Conservation (phyloP, 1,140 invertebrate species). For the Maniola jurtina region DNA sequence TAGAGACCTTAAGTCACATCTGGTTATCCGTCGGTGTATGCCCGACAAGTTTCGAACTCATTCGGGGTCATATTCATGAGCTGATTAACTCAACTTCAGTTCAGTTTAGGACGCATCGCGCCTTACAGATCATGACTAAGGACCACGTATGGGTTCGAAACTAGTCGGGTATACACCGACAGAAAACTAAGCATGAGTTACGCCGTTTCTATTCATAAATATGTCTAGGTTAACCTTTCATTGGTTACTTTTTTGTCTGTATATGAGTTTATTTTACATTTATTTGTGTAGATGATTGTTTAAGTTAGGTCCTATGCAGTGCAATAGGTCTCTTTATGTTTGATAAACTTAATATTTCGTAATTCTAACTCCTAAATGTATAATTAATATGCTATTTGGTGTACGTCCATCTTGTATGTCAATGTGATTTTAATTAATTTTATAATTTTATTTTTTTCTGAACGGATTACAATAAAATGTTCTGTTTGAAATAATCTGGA, state of each 20-base stretch:
- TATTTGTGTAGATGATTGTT: conserved; percentile 59
- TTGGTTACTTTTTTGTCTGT: conserved; percentile 71
- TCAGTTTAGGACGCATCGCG: no score
- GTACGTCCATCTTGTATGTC: conserved; percentile 76
- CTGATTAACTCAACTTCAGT: no score
- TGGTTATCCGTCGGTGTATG: no score
- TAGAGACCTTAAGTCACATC: no score
- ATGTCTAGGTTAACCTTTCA: conserved; percentile 12
- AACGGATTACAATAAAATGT: conserved; percentile 79
- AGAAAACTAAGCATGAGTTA: no score
- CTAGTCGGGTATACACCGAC: no score
- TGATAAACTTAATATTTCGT: conserved; percentile 56
- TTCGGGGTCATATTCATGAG: no score
- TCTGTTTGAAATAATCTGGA: conserved; percentile 74
- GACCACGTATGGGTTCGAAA: no score
- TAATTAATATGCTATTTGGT: conserved; percentile 70
- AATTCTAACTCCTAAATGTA: conserved; percentile 72
- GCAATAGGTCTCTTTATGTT: conserved; percentile 58
- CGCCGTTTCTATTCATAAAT: no score
- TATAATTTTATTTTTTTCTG: conserved; percentile 58
- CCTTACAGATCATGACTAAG: no score
- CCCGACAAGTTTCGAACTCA: no score
- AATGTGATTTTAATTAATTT: conserved; percentile 71
- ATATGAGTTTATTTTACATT: conserved; percentile 69
- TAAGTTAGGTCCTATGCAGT: conserved; percentile 66